Evolutionary conservation across 2,113 vertebrate genomes (phyloP).

Genomic region (Spea bombifrons): DNA sequence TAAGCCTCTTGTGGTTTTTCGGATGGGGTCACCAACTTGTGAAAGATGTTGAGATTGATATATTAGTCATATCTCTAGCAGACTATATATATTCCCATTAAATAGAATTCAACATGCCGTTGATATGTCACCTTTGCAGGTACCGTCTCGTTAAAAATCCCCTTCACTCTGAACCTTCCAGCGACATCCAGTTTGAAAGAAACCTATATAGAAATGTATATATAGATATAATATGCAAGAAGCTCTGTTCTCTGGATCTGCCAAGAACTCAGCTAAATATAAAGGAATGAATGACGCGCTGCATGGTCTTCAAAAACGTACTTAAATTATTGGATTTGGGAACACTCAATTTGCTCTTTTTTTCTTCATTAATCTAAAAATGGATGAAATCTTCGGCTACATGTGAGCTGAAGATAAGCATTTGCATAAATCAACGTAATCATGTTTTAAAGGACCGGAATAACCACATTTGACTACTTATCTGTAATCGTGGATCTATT

Average conservation of each 20-base stretch:
- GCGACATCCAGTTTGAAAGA: background rate
- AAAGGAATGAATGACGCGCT: background rate
- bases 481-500: no score
- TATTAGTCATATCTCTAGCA: background rate
- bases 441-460: no score
- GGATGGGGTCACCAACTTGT: background rate
- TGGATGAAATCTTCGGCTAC: no score
- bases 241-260: background rate
- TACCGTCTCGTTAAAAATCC: background rate
- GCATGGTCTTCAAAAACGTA: no score
- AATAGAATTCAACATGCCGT: background rate
- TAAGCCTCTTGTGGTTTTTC: background rate
- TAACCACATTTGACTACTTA: no score
- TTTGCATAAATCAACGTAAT: no score
- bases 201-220: background rate
- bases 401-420: no score
- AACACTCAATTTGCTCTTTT: no score
- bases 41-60: background rate
- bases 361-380: no score
- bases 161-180: background rate
- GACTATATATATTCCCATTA: background rate
- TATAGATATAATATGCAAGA: background rate
- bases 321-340: no score
- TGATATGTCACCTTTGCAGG: slow-evolving; percentile 14
- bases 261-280: background rate